Base-by-base conservation (phyloP, 2,113 vertebrate species). In the Uria lomvia region DNA sequence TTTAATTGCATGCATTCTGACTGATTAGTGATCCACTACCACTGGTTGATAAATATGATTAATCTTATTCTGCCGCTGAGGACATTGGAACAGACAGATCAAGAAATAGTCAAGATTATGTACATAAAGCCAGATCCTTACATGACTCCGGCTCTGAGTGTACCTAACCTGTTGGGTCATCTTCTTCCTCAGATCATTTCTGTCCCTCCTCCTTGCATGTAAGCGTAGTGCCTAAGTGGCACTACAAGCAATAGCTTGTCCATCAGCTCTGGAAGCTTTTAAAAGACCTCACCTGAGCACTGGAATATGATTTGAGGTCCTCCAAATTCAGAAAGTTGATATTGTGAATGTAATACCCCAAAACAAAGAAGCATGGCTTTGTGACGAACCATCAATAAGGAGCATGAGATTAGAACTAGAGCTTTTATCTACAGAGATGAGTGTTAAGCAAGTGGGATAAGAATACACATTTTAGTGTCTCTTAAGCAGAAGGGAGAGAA, bases 121-220 rank as follows among this genome's bases (percentile, higher is more conserved):
- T 6, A 17, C 4, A 3, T 0, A 49, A 7, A 73, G 12, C 8
- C 47, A 55, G 29, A 24, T 27, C 5, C 12, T 27, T 66, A 3
- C 10, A 11, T 30, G 38, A 59, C 5, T 66, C 42, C 50, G 62
- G 5, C 67, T 43, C 47, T 40, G 30, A 26, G 8, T 1, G 11
- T 12, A 20, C 18, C 20, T 71, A 52, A 38, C 12, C 24, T 58
- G n/a, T 24, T 8, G 18, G 8, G 27, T 49, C 34, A 43, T 42
- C 29, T 32, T 67, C 7, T 18, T 67, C 24, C 43, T 60, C 8
- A 40, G 13, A 75, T 24, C 0, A 17, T 15, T 84, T 68, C 4
- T 49, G 70, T 87, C 9, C 13, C 7, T 60, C 9, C 36, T 66
- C 20, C n/a, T 77, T 67, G 11, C 10, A 19, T 65, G 11, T 12